phyloP scores from a whole-genome alignment of 2,797 vertebrate species.

The Brachyrhaphis roseni region DNA sequence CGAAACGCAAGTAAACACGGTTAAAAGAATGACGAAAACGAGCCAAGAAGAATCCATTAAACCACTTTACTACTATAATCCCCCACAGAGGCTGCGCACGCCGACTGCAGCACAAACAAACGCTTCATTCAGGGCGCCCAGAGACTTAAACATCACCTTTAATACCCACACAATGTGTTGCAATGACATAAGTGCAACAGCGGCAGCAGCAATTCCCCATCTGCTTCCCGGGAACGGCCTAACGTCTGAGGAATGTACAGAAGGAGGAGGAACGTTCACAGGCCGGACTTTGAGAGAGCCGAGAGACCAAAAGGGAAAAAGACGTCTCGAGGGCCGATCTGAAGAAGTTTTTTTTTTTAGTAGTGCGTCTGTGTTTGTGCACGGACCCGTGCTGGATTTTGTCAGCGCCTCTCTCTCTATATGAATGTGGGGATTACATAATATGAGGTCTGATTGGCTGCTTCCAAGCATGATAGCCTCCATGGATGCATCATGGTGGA shows the following conservation, averaged over 20 bases:
- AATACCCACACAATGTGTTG: conserved; percentile 27
- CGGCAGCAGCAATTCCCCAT: conserved; percentile 53
- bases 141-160: conserved; percentile 31
- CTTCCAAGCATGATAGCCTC: conserved; percentile 41
- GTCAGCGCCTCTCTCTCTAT: conserved; percentile 18
- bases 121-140: conserved; percentile 30
- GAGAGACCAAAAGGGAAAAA: conserved; percentile 8
- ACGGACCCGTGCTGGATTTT: conserved; percentile 25
- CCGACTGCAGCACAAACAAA: conserved; percentile 6
- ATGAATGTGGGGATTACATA: conserved; percentile 65
- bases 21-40: conserved; percentile 26
- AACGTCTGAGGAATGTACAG: conserved; percentile 64
- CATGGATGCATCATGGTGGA: conserved; percentile 53
- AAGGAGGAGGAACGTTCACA: conserved; percentile 59
- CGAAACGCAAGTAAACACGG: conserved; percentile 17
- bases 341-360: not conserved
- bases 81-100: conserved; percentile 16
- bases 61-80: conserved; percentile 24
- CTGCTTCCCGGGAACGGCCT: conserved; percentile 46
- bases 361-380: not conserved
- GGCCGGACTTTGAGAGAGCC: conserved; percentile 5
- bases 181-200: conserved; percentile 50
- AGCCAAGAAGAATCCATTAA: conserved; percentile 19
- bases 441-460: conserved; percentile 52
- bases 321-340: conserved; percentile 5